Conservation (phyloP, 2,113 vertebrate genomes). For the Istiophorus platypterus region DNA sequence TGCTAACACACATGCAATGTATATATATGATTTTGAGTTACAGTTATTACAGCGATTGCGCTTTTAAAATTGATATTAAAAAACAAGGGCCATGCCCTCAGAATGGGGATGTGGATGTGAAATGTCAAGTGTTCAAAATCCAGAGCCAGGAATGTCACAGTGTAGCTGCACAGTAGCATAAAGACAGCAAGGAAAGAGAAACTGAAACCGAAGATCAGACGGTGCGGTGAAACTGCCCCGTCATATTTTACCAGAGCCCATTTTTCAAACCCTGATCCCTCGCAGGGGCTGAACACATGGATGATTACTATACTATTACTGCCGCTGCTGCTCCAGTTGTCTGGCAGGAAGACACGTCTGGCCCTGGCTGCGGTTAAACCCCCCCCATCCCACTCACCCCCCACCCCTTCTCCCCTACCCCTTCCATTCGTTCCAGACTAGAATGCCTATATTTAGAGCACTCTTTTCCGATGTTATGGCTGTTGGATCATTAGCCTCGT, state of each 20-base stretch:
- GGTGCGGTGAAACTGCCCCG: conserved; percentile 25
- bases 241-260: conserved; percentile 57
- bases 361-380: conserved; percentile 34
- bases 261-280: conserved; percentile 68
- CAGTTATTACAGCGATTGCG: neutral
- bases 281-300: conserved; percentile 40
- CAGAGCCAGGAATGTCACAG: neutral
- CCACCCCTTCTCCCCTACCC: neutral
- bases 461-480: conserved; percentile 83
- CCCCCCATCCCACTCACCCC: too few species aligned
- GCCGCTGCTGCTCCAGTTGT: conserved; percentile 70
- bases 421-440: conserved; percentile 73
- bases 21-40: conserved; percentile 2
- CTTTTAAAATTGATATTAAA: neutral
- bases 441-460: conserved; percentile 85
- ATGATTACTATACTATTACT: conserved; percentile 67
- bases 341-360: conserved; percentile 69
- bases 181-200: conserved; percentile 1
- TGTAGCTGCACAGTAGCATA: neutral
- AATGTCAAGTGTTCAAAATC: conserved; percentile 8
- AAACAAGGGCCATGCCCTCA: neutral
- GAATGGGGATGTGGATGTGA: neutral
- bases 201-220: conserved; percentile 1
- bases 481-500: conserved; percentile 84
- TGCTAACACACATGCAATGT: neutral